phyloP scores from a whole-genome alignment of 2,888 invertebrate genomes.

The Nematopogon swammerdamellus region DNA sequence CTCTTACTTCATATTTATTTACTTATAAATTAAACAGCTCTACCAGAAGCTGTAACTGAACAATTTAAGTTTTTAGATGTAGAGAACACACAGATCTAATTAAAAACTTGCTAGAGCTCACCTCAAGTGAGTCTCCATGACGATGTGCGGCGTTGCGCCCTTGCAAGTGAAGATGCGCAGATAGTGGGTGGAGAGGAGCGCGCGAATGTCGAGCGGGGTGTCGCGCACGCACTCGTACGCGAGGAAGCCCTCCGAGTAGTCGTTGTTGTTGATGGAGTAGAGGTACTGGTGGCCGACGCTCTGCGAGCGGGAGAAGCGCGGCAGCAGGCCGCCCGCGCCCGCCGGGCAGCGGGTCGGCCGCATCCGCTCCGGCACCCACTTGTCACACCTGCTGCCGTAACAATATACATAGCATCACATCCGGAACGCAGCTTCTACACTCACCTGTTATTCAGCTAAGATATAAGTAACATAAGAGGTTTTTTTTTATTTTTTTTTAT shows the following conservation, averaged over 20 bases:
- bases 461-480: no score
- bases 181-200: conserved; percentile 71
- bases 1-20: no score
- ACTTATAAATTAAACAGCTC: no score
- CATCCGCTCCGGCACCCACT: conserved; percentile 63
- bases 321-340: conserved; percentile 79
- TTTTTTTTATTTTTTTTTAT: no score
- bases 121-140: conserved; percentile 63
- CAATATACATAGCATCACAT: neutral
- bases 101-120: conserved; percentile 16
- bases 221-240: conserved; percentile 76
- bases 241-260: conserved; percentile 76
- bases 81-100: no score
- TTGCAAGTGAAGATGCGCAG: conserved; percentile 70
- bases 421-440: no score
- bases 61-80: no score
- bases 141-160: conserved; percentile 47
- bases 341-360: conserved; percentile 69
- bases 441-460: no score
- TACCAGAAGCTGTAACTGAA: no score
- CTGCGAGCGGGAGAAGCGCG: conserved; percentile 73
- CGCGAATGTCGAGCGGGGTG: conserved; percentile 76
- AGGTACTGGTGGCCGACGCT: conserved; percentile 82
- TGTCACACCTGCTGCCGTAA: conserved; percentile 58
- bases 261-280: conserved; percentile 66